phyloP scores from a whole-genome alignment of 2,888 invertebrate species.

The Oscheius sp. region DNA sequence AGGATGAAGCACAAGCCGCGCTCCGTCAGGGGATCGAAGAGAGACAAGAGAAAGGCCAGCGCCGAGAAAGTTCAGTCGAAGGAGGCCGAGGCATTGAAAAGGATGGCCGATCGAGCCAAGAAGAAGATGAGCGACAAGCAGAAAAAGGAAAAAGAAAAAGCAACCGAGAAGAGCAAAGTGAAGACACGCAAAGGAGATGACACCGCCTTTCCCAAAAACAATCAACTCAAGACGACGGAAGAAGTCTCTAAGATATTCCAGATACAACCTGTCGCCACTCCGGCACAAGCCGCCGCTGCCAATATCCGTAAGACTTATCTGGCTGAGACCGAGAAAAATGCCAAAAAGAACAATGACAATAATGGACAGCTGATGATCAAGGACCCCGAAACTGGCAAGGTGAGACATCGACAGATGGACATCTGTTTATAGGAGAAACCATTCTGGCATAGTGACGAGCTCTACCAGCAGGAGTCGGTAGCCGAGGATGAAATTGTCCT shows the following conservation, averaged over 20 bases:
- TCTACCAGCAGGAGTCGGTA: not conserved
- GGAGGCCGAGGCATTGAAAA: not conserved
- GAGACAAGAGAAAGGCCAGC: no score
- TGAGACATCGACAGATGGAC: no score
- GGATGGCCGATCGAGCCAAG: not conserved
- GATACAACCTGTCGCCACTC: no score
- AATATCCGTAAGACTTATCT: no score
- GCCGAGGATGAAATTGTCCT: not conserved
- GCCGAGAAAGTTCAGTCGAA: not conserved
- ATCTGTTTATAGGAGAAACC: no score
- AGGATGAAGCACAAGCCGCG: no score
- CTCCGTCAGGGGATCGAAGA: no score
- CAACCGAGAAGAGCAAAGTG: not conserved
- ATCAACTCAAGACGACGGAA: no score
- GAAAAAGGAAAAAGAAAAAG: no score
- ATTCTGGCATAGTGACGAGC: not conserved
- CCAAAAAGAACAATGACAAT: not conserved
- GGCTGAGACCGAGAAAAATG: not conserved
- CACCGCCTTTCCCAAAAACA: no score
- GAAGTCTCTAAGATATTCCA: no score
- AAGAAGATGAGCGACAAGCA: not conserved
- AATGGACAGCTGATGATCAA: not conserved
- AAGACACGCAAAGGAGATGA: conserved; percentile 1
- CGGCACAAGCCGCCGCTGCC: no score
- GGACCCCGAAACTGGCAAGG: not conserved